A percentile compares a stretch with the other conserved stretches of the same genome.
phyloP scores from a whole-genome alignment of 2,113 vertebrate genomes.

The Zosterops pallidus region DNA sequence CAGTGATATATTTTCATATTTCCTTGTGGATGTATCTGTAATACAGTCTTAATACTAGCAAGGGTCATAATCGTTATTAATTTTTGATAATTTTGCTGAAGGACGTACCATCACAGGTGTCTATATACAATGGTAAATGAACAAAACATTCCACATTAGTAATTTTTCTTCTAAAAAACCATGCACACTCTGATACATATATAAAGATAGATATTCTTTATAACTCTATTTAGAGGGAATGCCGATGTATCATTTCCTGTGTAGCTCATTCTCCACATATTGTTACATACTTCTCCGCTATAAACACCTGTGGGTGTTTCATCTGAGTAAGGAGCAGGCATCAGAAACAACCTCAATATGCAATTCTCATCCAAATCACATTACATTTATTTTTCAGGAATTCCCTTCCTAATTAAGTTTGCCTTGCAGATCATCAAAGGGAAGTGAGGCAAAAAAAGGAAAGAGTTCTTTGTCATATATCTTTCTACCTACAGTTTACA shows the following conservation, averaged over 20 bases:
- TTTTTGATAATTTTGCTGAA: not conserved
- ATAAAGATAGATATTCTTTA: not conserved
- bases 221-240: not conserved
- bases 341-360: not conserved
- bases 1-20: fast-evolving
- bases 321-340: not conserved
- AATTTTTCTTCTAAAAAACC: not conserved
- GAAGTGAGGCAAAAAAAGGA: not conserved
- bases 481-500: not conserved
- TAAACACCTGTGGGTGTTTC: not conserved
- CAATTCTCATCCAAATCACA: not conserved
- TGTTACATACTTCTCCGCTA: not conserved
- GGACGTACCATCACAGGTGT: not conserved
- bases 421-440: not conserved
- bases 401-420: not conserved
- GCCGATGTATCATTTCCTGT: not conserved
- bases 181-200: fast-evolving
- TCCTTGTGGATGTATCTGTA: not conserved
- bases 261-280: not conserved
- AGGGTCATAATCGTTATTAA: not conserved
- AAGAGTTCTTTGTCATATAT: not conserved
- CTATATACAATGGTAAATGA: not conserved
- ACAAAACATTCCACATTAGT: not conserved
- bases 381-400: not conserved
- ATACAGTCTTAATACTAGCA: not conserved